phyloP scores from a whole-genome alignment of 2,113 vertebrate species.

The Oceanites oceanicus region DNA sequence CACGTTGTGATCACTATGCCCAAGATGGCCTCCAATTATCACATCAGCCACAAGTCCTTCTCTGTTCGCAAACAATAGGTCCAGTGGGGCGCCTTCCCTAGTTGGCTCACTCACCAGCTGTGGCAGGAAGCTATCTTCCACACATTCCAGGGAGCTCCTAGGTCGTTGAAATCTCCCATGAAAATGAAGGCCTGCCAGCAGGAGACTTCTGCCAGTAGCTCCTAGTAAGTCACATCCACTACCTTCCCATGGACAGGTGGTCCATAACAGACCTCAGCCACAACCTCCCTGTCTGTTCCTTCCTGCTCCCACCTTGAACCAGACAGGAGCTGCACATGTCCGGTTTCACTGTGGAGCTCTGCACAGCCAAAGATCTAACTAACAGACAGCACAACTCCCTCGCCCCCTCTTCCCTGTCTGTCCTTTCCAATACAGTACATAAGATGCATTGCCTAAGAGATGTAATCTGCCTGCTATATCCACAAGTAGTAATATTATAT shows the following conservation, averaged over 20 bases:
- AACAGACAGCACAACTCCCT: neutral
- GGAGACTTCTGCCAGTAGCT: neutral
- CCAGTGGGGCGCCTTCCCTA: neutral
- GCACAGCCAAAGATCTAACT: neutral
- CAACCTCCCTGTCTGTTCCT: neutral
- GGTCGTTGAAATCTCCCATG: neutral
- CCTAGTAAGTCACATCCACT: neutral
- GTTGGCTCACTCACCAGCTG: neutral
- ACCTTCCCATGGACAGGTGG: fast-evolving
- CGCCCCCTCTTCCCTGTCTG: neutral
- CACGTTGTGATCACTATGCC: neutral
- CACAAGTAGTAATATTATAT: neutral
- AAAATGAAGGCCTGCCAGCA: neutral
- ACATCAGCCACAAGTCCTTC: neutral
- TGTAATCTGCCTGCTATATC: neutral
- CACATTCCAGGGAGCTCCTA: neutral
- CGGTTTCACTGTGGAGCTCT: neutral
- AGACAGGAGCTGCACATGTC: neutral
- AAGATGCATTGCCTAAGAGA: neutral
- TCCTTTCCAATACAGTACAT: fast-evolving
- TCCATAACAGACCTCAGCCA: neutral
- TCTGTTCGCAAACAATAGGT: neutral
- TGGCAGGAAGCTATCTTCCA: neutral
- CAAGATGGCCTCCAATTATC: neutral
- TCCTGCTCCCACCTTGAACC: neutral